phyloP scores from a whole-genome alignment of 2,888 invertebrate genomes.

The Drosophila borealis region DNA sequence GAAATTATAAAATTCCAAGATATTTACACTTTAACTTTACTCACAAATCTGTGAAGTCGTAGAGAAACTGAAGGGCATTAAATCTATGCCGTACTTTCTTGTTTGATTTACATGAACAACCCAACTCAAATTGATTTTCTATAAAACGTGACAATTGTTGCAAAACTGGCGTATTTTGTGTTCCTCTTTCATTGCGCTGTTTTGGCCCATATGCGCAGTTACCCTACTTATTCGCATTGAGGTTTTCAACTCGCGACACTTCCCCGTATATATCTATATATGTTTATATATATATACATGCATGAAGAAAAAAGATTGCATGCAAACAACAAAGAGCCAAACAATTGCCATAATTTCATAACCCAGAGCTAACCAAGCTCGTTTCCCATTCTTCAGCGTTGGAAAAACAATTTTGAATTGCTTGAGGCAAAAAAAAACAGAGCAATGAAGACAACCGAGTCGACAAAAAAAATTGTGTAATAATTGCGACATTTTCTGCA shows the following conservation, averaged over 20 bases:
- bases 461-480: slow-evolving; percentile 66
- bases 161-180: slow-evolving; percentile 24
- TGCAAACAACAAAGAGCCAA: slow-evolving; percentile 46
- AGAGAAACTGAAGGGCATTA: too few species aligned
- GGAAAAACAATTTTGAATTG: slow-evolving; percentile 63
- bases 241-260: slow-evolving; percentile 43
- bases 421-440: slow-evolving; percentile 47
- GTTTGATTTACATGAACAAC: background rate
- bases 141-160: slow-evolving; percentile 47
- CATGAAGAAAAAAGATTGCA: slow-evolving; percentile 44
- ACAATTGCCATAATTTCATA: slow-evolving; percentile 75
- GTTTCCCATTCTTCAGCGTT: slow-evolving; percentile 58
- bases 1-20: too few species aligned
- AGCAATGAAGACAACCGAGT: slow-evolving; percentile 26
- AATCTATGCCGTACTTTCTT: too few species aligned
- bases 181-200: slow-evolving; percentile 12
- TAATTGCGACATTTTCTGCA: slow-evolving; percentile 69
- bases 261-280: slow-evolving; percentile 34
- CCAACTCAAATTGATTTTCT: slow-evolving; percentile 48
- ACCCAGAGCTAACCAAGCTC: slow-evolving; percentile 59
- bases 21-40: too few species aligned
- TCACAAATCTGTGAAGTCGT: too few species aligned
- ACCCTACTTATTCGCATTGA: slow-evolving; percentile 31
- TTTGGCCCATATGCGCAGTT: slow-evolving; percentile 52
- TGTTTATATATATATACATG: background rate